A percentile compares a stretch with the other conserved stretches of the same genome.
These are phyloP conservation scores for Leptarthrus brevirostris DNA, from an alignment of 2,888 invertebrate genomes.

Conservation along the genomic window DNA sequence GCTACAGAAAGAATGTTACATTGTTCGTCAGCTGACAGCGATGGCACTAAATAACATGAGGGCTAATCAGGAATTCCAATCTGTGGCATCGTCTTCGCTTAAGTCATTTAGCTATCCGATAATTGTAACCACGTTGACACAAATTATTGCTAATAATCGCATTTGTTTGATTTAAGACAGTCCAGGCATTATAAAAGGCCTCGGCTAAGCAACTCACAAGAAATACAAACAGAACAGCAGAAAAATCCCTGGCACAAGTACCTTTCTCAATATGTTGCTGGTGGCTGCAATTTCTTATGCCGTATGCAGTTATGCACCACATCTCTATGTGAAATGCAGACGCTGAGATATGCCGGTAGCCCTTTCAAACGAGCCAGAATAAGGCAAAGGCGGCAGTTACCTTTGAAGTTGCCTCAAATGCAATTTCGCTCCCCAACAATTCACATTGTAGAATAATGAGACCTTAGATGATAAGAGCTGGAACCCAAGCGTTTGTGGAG, in stretches of 20 bases:
- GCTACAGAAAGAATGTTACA: constrained; percentile 7
- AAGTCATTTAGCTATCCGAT: constrained; percentile 48
- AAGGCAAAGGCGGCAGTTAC: constrained; percentile 40
- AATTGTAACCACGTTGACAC: constrained; percentile 53
- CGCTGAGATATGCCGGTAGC: constrained; percentile 54
- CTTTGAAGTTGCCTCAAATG: constrained; percentile 49
- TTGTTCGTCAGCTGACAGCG: constrained; percentile 26
- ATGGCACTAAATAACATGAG: constrained; percentile 45
- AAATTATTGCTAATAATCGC: constrained; percentile 55
- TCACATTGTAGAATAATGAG: constrained; percentile 54
- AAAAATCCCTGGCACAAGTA: not conserved
- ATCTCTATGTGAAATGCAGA: constrained; percentile 54
- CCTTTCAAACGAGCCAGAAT: constrained; percentile 49
- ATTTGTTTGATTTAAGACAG: constrained; percentile 54
- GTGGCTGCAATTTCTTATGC: constrained; percentile 45
- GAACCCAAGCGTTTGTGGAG: constrained; percentile 46
- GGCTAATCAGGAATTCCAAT: constrained; percentile 46
- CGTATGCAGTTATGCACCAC: constrained; percentile 33
- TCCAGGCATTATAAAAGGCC: constrained; percentile 31
- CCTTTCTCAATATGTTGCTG: constrained; percentile 24
- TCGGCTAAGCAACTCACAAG: constrained; percentile 10
- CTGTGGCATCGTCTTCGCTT: constrained; percentile 46
- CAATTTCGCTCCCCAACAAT: constrained; percentile 51
- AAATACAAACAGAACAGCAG: not conserved
- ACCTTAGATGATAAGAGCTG: constrained; percentile 50